These are phyloP conservation scores for Hybos culiciformis DNA, from an alignment of 2,888 invertebrate species.

Conservation along the genomic window DNA sequence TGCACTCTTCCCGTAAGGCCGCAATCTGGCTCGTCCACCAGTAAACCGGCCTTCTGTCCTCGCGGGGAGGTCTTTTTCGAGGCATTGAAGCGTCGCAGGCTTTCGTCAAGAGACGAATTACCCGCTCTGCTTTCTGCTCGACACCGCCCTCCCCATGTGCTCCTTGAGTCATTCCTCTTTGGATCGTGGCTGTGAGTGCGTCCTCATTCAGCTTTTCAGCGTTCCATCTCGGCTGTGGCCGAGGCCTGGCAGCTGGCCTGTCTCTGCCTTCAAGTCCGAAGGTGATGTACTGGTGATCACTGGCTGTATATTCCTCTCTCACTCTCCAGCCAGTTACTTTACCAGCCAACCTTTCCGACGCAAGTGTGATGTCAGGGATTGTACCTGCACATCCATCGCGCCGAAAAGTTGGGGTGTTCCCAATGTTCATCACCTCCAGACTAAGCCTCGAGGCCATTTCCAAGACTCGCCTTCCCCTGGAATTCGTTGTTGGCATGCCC, in stretches of 20 bases:
- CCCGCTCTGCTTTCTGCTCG: not conserved
- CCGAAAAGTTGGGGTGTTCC: not conserved
- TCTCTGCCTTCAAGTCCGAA: too few species aligned
- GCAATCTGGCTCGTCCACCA: too few species aligned
- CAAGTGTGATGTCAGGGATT: not conserved
- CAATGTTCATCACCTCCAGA: not conserved
- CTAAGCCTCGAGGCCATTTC: too few species aligned
- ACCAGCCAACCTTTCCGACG: not conserved
- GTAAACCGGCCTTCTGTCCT: not conserved
- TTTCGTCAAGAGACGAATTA: not conserved
- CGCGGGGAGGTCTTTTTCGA: not conserved
- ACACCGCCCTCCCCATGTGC: not conserved
- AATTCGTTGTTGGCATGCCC: too few species aligned
- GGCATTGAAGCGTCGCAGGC: not conserved
- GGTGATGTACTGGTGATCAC: not conserved
- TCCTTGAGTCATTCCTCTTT: too few species aligned
- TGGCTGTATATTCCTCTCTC: not conserved
- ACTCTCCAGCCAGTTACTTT: not conserved
- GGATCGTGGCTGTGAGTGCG: not conserved
- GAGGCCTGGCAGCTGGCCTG: too few species aligned
- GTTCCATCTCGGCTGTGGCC: too few species aligned
- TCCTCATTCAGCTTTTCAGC: not conserved
- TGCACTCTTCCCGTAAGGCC: not conserved
- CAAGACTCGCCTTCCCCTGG: too few species aligned
- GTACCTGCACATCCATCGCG: not conserved